Evolutionary conservation across 2,113 vertebrate genomes (phyloP), one percentile per base, ranked within the genome.

Genomic region (Suricata suricatta): DNA sequence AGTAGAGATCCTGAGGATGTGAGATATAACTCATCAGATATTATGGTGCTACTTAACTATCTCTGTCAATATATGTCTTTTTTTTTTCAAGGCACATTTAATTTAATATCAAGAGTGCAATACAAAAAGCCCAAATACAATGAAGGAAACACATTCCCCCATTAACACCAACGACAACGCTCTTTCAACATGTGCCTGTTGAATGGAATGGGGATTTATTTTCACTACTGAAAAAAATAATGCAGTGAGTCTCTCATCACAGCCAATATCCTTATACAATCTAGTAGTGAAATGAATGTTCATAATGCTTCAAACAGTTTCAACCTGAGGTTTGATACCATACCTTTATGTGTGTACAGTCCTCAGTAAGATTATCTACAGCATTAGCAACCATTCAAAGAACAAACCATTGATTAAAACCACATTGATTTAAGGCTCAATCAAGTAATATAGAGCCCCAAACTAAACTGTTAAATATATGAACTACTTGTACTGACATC

Each of bases 61-160:
- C 2, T 82, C 64, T 8, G 1, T 14, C 2, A 14, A 14, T 81
- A 15, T 13, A 14, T 68, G 27, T 63, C 23, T 68, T 80, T 60
- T 57, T 60, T 60, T 57, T n/a, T 98, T 98, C 98, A 99, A 99
- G 98, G 99, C 98, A 99, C 98, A 99, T 98, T 98, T 96, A 97
- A 97, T 98, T 98, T 97, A 99, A 98, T 98, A 98, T 93, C 92
- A 98, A 96, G 97, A 98, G 95, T 98, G 97, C 71, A 98, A 97
- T 98, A 99, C 98, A 99, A 99, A 98, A 98, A 13, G 79, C 96
- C 82, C 97, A 98, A 98, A 91, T 99, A 99, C 99, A 99, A 98
- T 96, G 95, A 97, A 98, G 98, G 98, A 98, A 98, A 98, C 98
- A 97, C 97, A 98, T 90, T 96, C 95, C 97, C 96, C 98, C 98